Evolutionary conservation across 2,888 invertebrate species (phyloP), one percentile per base, ranked within the genome.

Genomic region (Nemapogon koenigi): DNA sequence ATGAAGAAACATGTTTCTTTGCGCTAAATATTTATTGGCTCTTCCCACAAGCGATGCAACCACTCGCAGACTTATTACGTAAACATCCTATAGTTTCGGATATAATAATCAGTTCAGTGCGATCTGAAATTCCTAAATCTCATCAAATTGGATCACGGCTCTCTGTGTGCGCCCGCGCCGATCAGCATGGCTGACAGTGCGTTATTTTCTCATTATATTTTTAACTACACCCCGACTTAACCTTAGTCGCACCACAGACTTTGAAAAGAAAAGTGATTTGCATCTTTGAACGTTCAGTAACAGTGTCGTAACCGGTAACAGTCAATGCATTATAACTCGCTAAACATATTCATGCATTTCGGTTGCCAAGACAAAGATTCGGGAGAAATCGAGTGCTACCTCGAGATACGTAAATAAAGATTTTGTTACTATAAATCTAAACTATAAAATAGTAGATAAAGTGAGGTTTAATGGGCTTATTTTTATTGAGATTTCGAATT

Each of bases 381-480:
- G 42, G 85, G 86, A 50, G 85, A 85, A 63, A 75, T 83, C 71
- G 86, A 86, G 76, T 85, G 84, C 72, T 85, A 83, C 81, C 68
- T 86, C 56, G 85, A 85, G 80, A 84, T 85, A 78, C 81, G 84
- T 84, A 80, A 83, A 82, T 81, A 70, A 36, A 37, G 59, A 57
- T 63, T 37, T 69, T 68, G 33, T 65, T 50, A 58, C 59, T 67
- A 62, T 63, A 62, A 62, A 59, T 56, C 61, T 13, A n/a, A 32
- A 30, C 32, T 32, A 16, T 37, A 30, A 31, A 31, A 25, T 22
- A 22, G 25, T 36, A 40, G 29, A 28, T 27, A 28, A 18, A 59
- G 58, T 53, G 52, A 55, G 60, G 56, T 58, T 56, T 37, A 33
- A 29, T 35, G 18, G 37, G 27, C 25, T 26, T 35, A 53, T 59